Evolutionary conservation across 1,140 invertebrate genomes (phyloP).

Genomic region (Diabrotica virgifera): DNA sequence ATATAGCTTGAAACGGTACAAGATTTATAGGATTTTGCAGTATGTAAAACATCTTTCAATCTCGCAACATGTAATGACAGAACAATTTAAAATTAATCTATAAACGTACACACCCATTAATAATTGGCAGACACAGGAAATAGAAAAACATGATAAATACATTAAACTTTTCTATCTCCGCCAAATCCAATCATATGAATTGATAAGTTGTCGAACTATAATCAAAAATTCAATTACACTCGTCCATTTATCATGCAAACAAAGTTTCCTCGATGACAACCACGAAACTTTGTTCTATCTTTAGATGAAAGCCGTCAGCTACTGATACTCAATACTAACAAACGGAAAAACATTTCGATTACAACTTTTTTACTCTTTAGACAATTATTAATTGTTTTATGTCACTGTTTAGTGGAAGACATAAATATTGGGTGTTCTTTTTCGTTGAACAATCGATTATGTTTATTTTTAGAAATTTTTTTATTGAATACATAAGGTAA

Average conservation of each 20-base stretch:
- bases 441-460: neutral
- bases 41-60: no score
- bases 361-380: neutral
- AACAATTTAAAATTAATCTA: neutral
- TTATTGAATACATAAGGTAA: no score
- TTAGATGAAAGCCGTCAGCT: slow-evolving; percentile 4
- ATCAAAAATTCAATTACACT: slow-evolving; percentile 18
- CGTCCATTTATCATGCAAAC: slow-evolving; percentile 17
- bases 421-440: neutral
- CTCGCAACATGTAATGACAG: no score
- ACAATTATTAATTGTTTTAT: slow-evolving; percentile 1
- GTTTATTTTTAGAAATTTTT: neutral
- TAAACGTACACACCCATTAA: neutral
- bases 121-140: neutral
- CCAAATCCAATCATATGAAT: slow-evolving; percentile 12
- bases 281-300: slow-evolving; percentile 16
- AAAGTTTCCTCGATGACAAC: slow-evolving; percentile 16
- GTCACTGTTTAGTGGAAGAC: neutral
- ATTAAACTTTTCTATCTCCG: neutral
- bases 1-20: no score
- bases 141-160: neutral
- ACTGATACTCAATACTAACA: neutral
- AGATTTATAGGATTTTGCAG: no score
- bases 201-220: slow-evolving; percentile 21
- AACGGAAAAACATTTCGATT: neutral